Base-by-base conservation (phyloP, 2,888 invertebrate genomes). In the Cynaeus angustus region DNA sequence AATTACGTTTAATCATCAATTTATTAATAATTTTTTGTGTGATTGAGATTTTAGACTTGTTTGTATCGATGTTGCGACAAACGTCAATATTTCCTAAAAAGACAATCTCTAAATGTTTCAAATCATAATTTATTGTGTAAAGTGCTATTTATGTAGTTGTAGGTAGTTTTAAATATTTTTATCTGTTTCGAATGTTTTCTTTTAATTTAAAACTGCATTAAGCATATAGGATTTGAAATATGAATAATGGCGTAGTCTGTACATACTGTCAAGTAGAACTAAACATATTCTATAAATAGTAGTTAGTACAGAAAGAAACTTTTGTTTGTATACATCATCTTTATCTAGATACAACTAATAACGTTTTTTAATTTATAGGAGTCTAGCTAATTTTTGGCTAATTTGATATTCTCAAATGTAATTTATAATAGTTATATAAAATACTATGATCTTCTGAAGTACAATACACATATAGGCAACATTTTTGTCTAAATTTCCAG, bases 181-280 rank as follows among this genome's bases (percentile, higher is more conserved):
- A 74, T 73, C 65, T 69, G 66, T 72, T 75, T 72, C 61, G 69
- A 61, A 71, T 66, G 66, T 76, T 62, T 72, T 71, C 74, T 70
- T 77, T 72, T 55, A 69, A 74, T 75, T 80, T 78, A 75, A 75
- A 80, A 83, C 82, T 84, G 83, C 84, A 84, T 83, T 80, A 79
- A 79, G 84, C 84, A 82, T 80, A 77, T 82, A 83, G 84, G 83
- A 83, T 84, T 83, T 83, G 83, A 81, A 73, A 80, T 77, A 79
- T 80, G 78, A 76, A 75, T 30, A 59, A 43, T 10, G 9, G 14
- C 21, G 50, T 59, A 58, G 53, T 30, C 13, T 68, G 67, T 67
- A 67, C 33, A 62, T 53, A 62, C 41, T n/a, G n/a, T n/a, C n/a
- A 9, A 6, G 16, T 66, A 56, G 66, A 33, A 8, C 21, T 53